phyloP scores from a whole-genome alignment of 2,797 vertebrate genomes.

The Gymnothorax reevesii region DNA sequence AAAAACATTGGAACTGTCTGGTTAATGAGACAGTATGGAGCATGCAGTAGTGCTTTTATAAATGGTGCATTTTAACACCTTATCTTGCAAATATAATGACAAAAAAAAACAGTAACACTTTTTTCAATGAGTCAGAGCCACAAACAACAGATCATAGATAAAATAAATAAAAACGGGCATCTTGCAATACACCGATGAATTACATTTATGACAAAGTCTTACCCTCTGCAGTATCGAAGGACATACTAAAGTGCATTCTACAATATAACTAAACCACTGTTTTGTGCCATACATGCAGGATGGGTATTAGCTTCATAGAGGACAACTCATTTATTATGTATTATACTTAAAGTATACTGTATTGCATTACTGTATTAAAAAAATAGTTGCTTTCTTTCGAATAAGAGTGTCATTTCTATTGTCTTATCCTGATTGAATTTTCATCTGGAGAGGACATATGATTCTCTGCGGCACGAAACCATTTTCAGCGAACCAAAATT shows the following conservation, averaged over 20 bases:
- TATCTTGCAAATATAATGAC: not conserved
- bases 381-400: not conserved
- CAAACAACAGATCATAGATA: not conserved
- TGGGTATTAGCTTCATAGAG: not conserved
- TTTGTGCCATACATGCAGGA: not conserved
- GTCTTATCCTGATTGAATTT: constrained; percentile 28
- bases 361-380: not conserved
- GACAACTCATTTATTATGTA: not conserved
- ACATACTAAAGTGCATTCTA: not conserved
- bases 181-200: not conserved
- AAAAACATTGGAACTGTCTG: not conserved
- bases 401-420: not conserved
- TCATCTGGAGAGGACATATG: not conserved
- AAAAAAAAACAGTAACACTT: not conserved
- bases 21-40: not conserved
- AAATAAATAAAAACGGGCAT: not conserved
- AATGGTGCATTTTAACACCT: not conserved
- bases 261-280: too few species aligned
- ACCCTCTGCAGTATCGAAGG: not conserved
- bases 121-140: not conserved
- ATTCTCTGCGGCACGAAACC: not conserved
- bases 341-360: not conserved
- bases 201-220: not conserved
- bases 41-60: not conserved
- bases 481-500: not conserved